Conservation (phyloP, 2,797 vertebrate species). For the Rhinophrynus dorsalis region DNA sequence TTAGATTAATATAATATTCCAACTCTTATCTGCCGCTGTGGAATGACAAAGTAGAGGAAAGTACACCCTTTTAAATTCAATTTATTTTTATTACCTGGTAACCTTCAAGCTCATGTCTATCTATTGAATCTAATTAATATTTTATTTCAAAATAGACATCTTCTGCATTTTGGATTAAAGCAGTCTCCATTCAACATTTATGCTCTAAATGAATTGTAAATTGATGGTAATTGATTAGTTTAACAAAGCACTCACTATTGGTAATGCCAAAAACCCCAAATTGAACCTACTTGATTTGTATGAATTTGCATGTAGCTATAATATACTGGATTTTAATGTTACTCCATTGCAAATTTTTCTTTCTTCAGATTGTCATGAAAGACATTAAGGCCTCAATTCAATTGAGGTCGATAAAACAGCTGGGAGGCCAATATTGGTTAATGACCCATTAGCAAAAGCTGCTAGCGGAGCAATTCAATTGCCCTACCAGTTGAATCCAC, state of each 20-base stretch:
- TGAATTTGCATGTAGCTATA: too few species aligned
- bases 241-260: constrained; percentile 2
- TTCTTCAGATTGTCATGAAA: too few species aligned
- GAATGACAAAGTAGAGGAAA: constrained; percentile 15
- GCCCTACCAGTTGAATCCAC: too few species aligned
- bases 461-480: too few species aligned
- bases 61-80: constrained; percentile 32
- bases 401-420: too few species aligned
- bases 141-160: constrained; percentile 31
- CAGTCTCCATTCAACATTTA: constrained; percentile 6
- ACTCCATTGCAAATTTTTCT: too few species aligned
- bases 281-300: too few species aligned
- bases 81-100: constrained; percentile 42
- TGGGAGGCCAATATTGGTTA: too few species aligned
- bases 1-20: constrained; percentile 2
- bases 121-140: constrained; percentile 42
- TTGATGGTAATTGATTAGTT: not conserved
- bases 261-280: not conserved
- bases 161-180: constrained; percentile 23
- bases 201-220: constrained; percentile 32
- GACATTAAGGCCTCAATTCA: too few species aligned
- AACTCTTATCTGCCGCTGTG: not conserved
- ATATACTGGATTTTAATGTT: too few species aligned
- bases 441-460: too few species aligned
- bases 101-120: constrained; percentile 37